Base-by-base conservation (phyloP, 1,140 invertebrate genomes). In the Tachypleus tridentatus region DNA sequence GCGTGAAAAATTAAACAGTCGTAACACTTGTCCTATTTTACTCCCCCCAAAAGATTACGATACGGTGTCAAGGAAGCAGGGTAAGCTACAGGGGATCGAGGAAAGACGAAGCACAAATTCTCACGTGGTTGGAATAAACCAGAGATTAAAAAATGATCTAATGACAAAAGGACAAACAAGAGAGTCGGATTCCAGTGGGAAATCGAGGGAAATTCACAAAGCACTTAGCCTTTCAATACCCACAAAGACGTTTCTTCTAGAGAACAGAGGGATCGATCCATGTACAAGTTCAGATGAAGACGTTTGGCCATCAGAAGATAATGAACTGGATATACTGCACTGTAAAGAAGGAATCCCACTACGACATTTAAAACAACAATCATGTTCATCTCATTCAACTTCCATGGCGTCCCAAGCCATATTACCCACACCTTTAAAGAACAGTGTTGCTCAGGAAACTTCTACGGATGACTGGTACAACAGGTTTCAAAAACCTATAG, bases 11-110 rank as follows among this genome's bases (percentile, higher is more conserved):
- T 79, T 97, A 68, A 85, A 75, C 50, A 77, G 80, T 66, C 73
- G 80, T 70, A 83, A 84, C 63, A 72, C 76, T 4, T 77, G 75
- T 0, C 92, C 93, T 1, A 82, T 97, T 56, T 80, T 97, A 50
- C 75, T 93, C 60, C 93, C 94, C 3, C 93, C 93, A 0, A 83
- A 91, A 57, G 94, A 97, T 76, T 97, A 97, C 77, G 93, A 97
- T 67, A 80, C 78, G 5, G 73, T 80, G 5, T 87, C 90, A 71
- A 79, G 91, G 62, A 86, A 87, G 65, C 87, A 88, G 64, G 91
- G 91, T 1, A 91, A 79, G 58, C 64, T 77, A 9, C 67, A 72
- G 50, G 29, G 29, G 29, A 29, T 29, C 29, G 29, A 29, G 29
- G 29, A 29, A 29, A 29, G 29, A 29, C 29, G 29, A 29, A 29